Evolutionary conservation across 2,888 invertebrate species (phyloP).

Genomic region (Thera obeliscata): DNA sequence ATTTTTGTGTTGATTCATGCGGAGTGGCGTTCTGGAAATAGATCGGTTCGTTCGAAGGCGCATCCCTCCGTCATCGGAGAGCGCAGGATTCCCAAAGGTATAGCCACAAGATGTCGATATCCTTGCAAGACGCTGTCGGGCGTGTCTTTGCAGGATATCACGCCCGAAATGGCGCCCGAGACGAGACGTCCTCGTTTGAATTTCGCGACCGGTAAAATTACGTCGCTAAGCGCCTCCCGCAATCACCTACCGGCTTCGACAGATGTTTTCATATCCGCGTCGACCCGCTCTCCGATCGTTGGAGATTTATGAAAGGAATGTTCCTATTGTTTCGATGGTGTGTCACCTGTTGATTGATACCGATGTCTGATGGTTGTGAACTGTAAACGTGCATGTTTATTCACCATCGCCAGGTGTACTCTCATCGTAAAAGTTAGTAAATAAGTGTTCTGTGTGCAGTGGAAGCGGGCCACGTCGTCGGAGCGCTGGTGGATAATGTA

Average conservation of each 20-base stretch:
- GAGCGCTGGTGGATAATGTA: slow-evolving; percentile 88
- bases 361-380: slow-evolving; percentile 51
- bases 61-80: slow-evolving; percentile 70
- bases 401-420: slow-evolving; percentile 56
- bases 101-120: slow-evolving; percentile 46
- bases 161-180: slow-evolving; percentile 80
- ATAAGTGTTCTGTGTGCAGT: slow-evolving; percentile 64
- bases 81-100: slow-evolving; percentile 68
- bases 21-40: slow-evolving; percentile 82
- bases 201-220: slow-evolving; percentile 78
- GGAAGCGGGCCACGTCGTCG: slow-evolving; percentile 79
- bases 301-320: slow-evolving; percentile 26
- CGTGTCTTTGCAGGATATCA: slow-evolving; percentile 66
- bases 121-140: slow-evolving; percentile 56
- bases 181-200: slow-evolving; percentile 71
- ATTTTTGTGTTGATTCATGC: slow-evolving; percentile 84
- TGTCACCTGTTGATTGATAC: slow-evolving; percentile 81
- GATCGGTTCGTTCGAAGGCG: slow-evolving; percentile 74
- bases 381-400: slow-evolving; percentile 46
- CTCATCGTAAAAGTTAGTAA: slow-evolving; percentile 34
- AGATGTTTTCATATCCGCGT: slow-evolving; percentile 31
- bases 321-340: slow-evolving; percentile 63
- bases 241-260: slow-evolving; percentile 53
- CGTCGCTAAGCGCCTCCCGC: slow-evolving; percentile 46
- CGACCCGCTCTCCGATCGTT: slow-evolving; percentile 15